Conservation (phyloP, 2,113 vertebrate species). For the Pseudorasbora parva region DNA sequence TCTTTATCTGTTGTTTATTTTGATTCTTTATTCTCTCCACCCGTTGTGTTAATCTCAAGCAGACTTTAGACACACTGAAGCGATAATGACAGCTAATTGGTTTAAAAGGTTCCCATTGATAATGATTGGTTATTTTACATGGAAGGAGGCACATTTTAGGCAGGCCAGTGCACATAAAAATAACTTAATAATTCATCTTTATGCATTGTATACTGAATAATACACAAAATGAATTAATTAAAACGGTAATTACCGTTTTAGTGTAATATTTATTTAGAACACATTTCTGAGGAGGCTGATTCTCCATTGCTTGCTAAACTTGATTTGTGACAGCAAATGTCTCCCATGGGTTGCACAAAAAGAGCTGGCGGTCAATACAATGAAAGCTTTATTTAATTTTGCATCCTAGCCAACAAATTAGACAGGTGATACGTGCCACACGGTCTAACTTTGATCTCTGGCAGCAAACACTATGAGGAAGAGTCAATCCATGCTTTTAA, state of each 20-base stretch:
- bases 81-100: not conserved
- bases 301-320: conserved; percentile 1
- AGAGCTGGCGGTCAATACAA: not conserved
- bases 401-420: conserved; percentile 39
- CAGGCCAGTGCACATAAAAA: not conserved
- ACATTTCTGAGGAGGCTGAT: not conserved
- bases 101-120: not conserved
- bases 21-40: not conserved
- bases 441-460: conserved; percentile 47
- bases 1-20: not conserved
- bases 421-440: conserved; percentile 27
- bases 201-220: too few species aligned
- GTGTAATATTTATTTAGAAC: not conserved
- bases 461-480: conserved; percentile 39
- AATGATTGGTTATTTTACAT: not conserved
- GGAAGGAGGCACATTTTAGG: not conserved
- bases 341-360: conserved; percentile 27
- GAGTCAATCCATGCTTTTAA: conserved; percentile 43
- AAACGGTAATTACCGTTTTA: too few species aligned
- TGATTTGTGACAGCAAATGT: not conserved
- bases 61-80: not conserved
- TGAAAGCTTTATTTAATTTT: conserved; percentile 34
- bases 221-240: too few species aligned
- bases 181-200: not conserved
- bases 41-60: not conserved